Percentiles rank a stretch among this genome's conserved stretches.
Conservation (phyloP, 2,888 invertebrate species). For the Scaptomyza caliginosa region DNA sequence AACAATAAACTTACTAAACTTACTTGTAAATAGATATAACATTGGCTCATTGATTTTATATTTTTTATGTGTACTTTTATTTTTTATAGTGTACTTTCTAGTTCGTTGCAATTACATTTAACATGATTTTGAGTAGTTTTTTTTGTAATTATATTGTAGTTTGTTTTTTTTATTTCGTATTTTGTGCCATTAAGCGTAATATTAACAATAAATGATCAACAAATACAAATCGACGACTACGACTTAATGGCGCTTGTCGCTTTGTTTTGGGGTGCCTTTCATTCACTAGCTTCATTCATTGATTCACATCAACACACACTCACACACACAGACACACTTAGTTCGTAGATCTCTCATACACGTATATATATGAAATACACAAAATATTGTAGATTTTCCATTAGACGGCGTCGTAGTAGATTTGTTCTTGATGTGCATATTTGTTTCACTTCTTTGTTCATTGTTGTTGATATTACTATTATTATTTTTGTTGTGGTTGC, state of each 20-base stretch:
- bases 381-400: slow-evolving; percentile 56
- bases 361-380: slow-evolving; percentile 10
- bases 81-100: slow-evolving; percentile 21
- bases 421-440: slow-evolving; percentile 52
- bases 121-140: no score
- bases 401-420: slow-evolving; percentile 45
- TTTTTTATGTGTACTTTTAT: slow-evolving; percentile 20
- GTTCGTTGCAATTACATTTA: slow-evolving; percentile 9
- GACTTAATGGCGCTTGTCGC: slow-evolving; percentile 62
- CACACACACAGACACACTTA: slow-evolving; percentile 3
- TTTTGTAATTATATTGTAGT: slow-evolving; percentile 40
- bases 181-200: slow-evolving; percentile 41
- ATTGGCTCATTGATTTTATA: not conserved
- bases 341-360: not conserved
- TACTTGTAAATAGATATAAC: no score
- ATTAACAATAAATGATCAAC: slow-evolving; percentile 35
- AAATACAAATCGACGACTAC: slow-evolving; percentile 39
- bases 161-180: slow-evolving; percentile 1
- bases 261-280: slow-evolving; percentile 57
- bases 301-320: slow-evolving; percentile 50
- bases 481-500: slow-evolving; percentile 29
- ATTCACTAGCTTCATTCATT: slow-evolving; percentile 67
- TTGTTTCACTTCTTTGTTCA: slow-evolving; percentile 41
- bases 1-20: no score
- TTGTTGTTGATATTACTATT: slow-evolving; percentile 24